Percentiles rank a stretch among this genome's conserved stretches.
Conservation (phyloP, 2,888 invertebrate genomes). For the Ligdia adustata region DNA sequence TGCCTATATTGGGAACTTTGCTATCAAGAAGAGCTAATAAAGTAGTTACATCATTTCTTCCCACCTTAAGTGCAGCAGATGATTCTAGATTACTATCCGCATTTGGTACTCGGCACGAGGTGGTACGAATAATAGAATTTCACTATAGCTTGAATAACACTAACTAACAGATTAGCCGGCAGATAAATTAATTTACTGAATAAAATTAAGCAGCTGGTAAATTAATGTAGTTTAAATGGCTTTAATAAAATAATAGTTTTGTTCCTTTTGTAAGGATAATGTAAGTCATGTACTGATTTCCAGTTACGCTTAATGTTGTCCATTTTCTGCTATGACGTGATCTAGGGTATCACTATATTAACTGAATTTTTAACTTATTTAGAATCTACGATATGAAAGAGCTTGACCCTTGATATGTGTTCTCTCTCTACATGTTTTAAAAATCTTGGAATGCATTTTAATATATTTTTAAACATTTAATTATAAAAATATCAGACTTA, state of each 20-base stretch:
- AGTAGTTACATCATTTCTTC: slow-evolving; percentile 47
- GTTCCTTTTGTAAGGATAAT: too few species aligned
- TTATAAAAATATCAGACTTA: slow-evolving; percentile 67
- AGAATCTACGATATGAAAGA: background rate
- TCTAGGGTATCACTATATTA: too few species aligned
- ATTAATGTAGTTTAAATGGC: too few species aligned
- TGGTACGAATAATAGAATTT: slow-evolving; percentile 62
- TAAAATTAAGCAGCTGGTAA: too few species aligned
- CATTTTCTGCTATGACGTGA: too few species aligned
- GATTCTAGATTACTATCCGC: slow-evolving; percentile 79
- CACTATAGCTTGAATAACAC: slow-evolving; percentile 6
- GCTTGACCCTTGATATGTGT: background rate
- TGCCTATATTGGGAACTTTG: slow-evolving; percentile 16
- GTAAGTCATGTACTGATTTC: too few species aligned
- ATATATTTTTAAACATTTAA: slow-evolving; percentile 39
- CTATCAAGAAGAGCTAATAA: slow-evolving; percentile 14
- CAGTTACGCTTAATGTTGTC: too few species aligned
- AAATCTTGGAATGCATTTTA: slow-evolving; percentile 67
- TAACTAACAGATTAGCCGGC: slow-evolving; percentile 4
- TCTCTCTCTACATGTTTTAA: background rate
- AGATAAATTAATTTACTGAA: too few species aligned
- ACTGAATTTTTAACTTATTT: too few species aligned
- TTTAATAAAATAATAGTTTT: too few species aligned
- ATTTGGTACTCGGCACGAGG: slow-evolving; percentile 79
- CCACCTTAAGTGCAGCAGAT: slow-evolving; percentile 82